Evolutionary conservation across 2,888 invertebrate genomes (phyloP).

Genomic region (Noctua comes): DNA sequence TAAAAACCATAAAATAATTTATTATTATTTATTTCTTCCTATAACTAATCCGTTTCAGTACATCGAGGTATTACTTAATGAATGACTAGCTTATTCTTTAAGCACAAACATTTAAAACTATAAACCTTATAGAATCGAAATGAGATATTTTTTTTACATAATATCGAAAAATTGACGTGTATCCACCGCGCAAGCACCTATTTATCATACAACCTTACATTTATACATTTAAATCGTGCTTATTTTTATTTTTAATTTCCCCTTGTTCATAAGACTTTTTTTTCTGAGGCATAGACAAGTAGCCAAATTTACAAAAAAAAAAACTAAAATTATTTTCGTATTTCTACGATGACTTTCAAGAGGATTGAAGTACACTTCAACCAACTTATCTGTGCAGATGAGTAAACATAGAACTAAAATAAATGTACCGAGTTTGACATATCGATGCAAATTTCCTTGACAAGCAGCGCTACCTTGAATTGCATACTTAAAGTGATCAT

Average conservation of each 20-base stretch:
- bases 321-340: background rate
- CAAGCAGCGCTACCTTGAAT: background rate
- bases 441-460: background rate
- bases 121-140: constrained; percentile 75
- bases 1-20: constrained; percentile 44
- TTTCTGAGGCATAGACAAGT: background rate
- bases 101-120: constrained; percentile 83
- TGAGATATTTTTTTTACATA: constrained; percentile 79
- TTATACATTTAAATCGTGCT: constrained; percentile 75
- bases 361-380: background rate
- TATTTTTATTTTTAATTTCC: constrained; percentile 61
- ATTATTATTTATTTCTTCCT: constrained; percentile 81
- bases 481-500: background rate
- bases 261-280: constrained; percentile 55
- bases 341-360: background rate
- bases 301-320: too few relatives aligned
- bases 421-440: background rate
- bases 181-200: constrained; percentile 89
- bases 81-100: constrained; percentile 84
- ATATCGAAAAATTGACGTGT: constrained; percentile 86
- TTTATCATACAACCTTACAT: constrained; percentile 87
- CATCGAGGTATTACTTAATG: constrained; percentile 84
- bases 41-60: constrained; percentile 86
- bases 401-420: background rate
- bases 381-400: background rate